Evolutionary conservation across 2,888 invertebrate species (phyloP).

Genomic region (Sthenelais limicola): DNA sequence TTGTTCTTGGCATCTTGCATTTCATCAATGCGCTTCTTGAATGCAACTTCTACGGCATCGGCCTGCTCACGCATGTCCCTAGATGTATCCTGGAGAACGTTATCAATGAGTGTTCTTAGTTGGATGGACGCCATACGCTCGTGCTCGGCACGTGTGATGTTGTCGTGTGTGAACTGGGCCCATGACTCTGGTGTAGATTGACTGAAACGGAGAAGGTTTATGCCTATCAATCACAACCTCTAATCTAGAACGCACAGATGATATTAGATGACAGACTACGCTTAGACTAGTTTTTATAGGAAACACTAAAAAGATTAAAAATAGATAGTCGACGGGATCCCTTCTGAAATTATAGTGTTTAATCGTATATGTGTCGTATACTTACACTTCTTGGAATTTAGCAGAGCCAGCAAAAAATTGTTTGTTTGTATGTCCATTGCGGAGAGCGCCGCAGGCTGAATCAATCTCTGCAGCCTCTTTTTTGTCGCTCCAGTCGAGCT

Average conservation of each 20-base stretch:
- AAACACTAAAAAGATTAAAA: too few species aligned
- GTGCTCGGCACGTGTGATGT: constrained; percentile 82
- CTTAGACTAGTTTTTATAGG: too few species aligned
- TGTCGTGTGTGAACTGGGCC: constrained; percentile 87
- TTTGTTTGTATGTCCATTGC: constrained; percentile 79
- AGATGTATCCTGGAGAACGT: constrained; percentile 83
- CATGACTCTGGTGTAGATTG: constrained; percentile 89
- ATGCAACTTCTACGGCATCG: constrained; percentile 84
- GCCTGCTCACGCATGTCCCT: constrained; percentile 87
- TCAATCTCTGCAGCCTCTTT: constrained; percentile 85
- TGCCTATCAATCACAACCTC: too few species aligned
- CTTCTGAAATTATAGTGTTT: too few species aligned
- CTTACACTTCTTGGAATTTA: constrained; percentile 82
- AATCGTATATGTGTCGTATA: too few species aligned
- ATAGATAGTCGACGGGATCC: too few species aligned
- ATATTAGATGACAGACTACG: too few species aligned
- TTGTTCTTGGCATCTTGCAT: constrained; percentile 71
- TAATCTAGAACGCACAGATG: too few species aligned
- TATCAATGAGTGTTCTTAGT: constrained; percentile 80
- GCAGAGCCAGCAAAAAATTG: constrained; percentile 87
- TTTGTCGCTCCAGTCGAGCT: constrained; percentile 95
- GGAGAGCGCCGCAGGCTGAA: constrained; percentile 79
- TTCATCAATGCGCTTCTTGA: constrained; percentile 83
- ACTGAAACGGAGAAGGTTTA: too few species aligned
- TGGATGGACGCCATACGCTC: constrained; percentile 83